phyloP scores from a whole-genome alignment of 2,113 vertebrate species.

The Uria lomvia region DNA sequence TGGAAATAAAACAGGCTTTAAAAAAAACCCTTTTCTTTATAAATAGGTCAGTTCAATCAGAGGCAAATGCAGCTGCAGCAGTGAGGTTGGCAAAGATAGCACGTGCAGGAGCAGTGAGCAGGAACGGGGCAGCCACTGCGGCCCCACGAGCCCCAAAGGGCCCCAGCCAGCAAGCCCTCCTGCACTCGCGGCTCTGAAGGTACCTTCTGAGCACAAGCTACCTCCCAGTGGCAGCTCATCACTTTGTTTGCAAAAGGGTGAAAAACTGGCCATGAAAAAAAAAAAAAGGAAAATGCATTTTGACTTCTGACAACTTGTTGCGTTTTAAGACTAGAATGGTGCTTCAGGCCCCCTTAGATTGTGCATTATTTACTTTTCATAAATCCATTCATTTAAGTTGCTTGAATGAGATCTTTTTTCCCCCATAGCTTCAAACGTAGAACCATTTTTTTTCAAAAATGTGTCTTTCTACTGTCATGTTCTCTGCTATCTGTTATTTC shows the following conservation, averaged over 20 bases:
- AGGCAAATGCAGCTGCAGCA: neutral
- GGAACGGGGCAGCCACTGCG: neutral
- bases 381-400: neutral
- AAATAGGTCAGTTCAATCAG: neutral
- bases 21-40: neutral
- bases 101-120: too few relatives aligned
- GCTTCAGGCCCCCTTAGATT: neutral
- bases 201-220: fast-evolving
- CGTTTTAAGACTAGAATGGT: neutral
- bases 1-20: neutral
- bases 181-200: fast-evolving
- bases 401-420: neutral
- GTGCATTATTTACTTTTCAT: neutral
- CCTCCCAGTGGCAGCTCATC: neutral
- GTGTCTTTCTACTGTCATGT: neutral
- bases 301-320: neutral
- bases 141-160: neutral
- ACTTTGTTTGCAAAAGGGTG: neutral
- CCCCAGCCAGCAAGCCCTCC: neutral
- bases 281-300: neutral
- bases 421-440: neutral
- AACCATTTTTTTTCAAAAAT: neutral
- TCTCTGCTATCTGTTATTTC: neutral
- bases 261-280: neutral
- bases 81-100: neutral